Percentiles rank a stretch among this genome's conserved stretches.
Evolutionary conservation across 2,797 vertebrate genomes (phyloP).

Genomic region (Microtus obscurus): DNA sequence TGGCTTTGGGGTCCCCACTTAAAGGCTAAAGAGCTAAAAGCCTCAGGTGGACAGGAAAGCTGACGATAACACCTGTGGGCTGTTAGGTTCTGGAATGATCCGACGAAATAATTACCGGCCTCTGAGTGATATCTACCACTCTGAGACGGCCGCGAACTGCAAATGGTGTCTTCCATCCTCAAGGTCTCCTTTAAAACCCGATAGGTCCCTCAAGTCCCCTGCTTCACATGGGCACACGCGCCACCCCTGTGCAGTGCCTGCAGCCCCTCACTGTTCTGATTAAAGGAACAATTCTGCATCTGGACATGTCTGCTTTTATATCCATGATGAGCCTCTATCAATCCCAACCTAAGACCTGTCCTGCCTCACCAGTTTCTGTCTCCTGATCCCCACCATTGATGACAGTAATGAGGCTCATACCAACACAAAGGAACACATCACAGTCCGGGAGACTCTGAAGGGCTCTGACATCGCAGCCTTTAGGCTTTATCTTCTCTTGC

Average conservation of each 20-base stretch:
- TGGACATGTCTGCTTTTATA: background rate
- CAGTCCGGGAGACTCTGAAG: conserved; percentile 24
- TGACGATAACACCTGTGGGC: background rate
- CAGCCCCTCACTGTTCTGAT: background rate
- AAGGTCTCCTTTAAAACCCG: background rate
- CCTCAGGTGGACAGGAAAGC: background rate
- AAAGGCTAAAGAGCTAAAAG: background rate
- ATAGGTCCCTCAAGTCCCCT: background rate
- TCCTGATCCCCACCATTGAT: background rate
- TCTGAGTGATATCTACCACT: background rate
- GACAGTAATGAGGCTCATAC: conserved; percentile 44
- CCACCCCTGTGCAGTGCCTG: background rate
- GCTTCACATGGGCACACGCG: too few species aligned
- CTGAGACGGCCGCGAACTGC: background rate
- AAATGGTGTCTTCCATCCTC: background rate
- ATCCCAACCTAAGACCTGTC: background rate
- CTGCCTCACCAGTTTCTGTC: too few species aligned
- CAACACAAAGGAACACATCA: conserved; percentile 51
- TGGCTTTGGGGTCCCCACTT: background rate
- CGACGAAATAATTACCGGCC: background rate
- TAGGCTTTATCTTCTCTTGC: background rate
- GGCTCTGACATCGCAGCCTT: background rate
- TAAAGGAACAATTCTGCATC: background rate
- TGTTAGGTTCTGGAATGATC: background rate
- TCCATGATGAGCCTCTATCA: background rate